Evolutionary conservation across 2,888 invertebrate species (phyloP).

Genomic region (Drosophila kambysellisi): DNA sequence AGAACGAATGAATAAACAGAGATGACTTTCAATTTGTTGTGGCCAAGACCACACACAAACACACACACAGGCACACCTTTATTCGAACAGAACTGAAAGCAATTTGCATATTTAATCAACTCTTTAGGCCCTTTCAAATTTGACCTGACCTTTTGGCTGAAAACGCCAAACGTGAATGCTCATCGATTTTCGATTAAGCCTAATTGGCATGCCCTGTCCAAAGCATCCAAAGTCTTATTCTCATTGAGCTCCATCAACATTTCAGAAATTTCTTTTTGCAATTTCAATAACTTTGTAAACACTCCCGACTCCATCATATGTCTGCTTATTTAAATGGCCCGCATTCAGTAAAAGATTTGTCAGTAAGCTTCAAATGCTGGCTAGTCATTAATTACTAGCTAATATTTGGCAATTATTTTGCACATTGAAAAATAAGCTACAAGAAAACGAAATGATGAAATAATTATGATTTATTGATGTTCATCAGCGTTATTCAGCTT

Average conservation of each 20-base stretch:
- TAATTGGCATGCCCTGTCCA: constrained; percentile 58
- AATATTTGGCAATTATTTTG: constrained; percentile 35
- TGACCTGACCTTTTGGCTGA: constrained; percentile 40
- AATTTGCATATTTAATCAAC: constrained; percentile 61
- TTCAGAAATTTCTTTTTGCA: constrained; percentile 21
- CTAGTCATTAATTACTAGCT: constrained; percentile 62
- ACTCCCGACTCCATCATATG: constrained; percentile 1
- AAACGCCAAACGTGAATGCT: constrained; percentile 5
- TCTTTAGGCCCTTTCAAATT: constrained; percentile 12
- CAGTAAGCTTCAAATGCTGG: constrained; percentile 37
- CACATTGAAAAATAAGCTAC: background rate
- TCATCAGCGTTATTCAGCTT: constrained; percentile 12
- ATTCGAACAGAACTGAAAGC: constrained; percentile 16
- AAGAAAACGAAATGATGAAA: constrained; percentile 4
- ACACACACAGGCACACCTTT: constrained; percentile 39
- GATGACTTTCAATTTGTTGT: constrained; percentile 63
- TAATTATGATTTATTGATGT: constrained; percentile 25
- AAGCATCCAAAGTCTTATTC: background rate
- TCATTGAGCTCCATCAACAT: constrained; percentile 4
- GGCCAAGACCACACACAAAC: constrained; percentile 36
- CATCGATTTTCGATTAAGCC: constrained; percentile 60
- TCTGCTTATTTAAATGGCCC: constrained; percentile 25
- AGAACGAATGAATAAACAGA: constrained; percentile 46
- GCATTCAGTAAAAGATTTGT: constrained; percentile 24
- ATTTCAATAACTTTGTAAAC: constrained; percentile 6